Percentiles rank a stretch among this genome's conserved stretches.
Conservation (phyloP, 37 sponge, comb jelly and placozoan species). For the Sycon ciliatum region DNA sequence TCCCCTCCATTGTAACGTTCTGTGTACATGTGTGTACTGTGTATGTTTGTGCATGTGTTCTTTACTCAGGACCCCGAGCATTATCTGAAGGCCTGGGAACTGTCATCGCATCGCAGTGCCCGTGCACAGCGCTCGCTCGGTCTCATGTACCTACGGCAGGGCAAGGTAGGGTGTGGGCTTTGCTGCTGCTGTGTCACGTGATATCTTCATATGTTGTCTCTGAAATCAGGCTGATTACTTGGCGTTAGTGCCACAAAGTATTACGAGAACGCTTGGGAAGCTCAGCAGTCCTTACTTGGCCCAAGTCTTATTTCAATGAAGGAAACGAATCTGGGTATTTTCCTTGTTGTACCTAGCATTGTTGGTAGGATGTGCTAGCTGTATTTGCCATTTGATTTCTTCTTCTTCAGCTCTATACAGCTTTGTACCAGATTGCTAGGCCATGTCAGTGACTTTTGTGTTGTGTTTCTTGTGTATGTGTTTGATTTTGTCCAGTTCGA, state of each 20-base stretch:
- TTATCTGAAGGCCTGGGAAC: slow-evolving; percentile 78
- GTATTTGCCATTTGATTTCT: too few species aligned
- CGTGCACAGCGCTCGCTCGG: slow-evolving; percentile 80
- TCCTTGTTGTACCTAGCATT: too few species aligned
- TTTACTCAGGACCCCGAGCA: slow-evolving; percentile 42
- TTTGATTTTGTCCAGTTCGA: slow-evolving; percentile 37
- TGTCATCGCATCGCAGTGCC: slow-evolving; percentile 51
- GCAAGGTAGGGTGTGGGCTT: slow-evolving; percentile 31
- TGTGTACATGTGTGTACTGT: too few species aligned
- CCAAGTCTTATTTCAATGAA: background rate
- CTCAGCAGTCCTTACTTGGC: slow-evolving; percentile 12
- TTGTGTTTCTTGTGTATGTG: too few species aligned
- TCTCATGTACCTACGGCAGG: slow-evolving; percentile 43
- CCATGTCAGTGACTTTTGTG: too few species aligned
- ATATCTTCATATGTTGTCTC: background rate
- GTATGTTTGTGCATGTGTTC: background rate
- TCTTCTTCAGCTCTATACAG: too few species aligned
- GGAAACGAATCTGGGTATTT: too few species aligned
- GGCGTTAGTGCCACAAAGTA: background rate
- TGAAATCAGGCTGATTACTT: background rate
- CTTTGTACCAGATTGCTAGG: too few species aligned
- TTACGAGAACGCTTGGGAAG: background rate
- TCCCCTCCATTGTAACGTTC: too few species aligned
- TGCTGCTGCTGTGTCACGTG: background rate
- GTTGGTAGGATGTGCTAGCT: too few species aligned